These are phyloP conservation scores for Todiramphus saurophagus DNA, from an alignment of 2,113 vertebrate species.

Conservation along the genomic window DNA sequence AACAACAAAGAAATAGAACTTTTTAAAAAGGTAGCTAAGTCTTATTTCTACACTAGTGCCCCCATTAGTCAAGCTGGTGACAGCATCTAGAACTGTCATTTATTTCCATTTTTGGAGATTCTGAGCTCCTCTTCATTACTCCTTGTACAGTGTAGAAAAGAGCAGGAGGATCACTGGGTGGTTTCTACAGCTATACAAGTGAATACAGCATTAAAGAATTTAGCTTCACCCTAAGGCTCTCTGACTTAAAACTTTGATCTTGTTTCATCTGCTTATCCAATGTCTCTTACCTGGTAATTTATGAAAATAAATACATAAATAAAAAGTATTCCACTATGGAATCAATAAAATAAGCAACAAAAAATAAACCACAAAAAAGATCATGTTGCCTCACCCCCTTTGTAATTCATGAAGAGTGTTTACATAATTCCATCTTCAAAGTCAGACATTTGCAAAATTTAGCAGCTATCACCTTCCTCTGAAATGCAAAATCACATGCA, in stretches of 20 bases:
- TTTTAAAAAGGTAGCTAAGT: background rate
- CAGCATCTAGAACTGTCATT: background rate
- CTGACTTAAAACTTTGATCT: constrained; percentile 39
- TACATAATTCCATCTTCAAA: constrained; percentile 53
- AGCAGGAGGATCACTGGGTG: background rate
- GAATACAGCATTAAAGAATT: constrained; percentile 49
- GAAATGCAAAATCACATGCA: constrained; percentile 15
- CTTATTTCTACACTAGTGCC: background rate
- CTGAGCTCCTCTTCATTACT: background rate
- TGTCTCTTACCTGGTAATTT: constrained; percentile 51
- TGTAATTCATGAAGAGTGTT: constrained; percentile 37
- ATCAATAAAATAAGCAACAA: constrained; percentile 60
- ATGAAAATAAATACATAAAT: constrained; percentile 51
- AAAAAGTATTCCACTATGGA: constrained; percentile 17
- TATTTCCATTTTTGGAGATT: background rate
- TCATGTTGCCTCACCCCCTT: background rate
- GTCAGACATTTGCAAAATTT: constrained; percentile 26
- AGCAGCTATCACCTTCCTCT: constrained; percentile 15
- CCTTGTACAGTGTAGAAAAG: background rate
- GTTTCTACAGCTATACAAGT: constrained; percentile 10
- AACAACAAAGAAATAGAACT: background rate
- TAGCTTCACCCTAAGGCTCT: constrained; percentile 26
- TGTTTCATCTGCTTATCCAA: constrained; percentile 56
- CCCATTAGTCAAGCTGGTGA: background rate
- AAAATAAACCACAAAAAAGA: constrained; percentile 41